These are phyloP conservation scores for Clupea harengus DNA, from an alignment of 2,113 vertebrate genomes.

Conservation along the genomic window DNA sequence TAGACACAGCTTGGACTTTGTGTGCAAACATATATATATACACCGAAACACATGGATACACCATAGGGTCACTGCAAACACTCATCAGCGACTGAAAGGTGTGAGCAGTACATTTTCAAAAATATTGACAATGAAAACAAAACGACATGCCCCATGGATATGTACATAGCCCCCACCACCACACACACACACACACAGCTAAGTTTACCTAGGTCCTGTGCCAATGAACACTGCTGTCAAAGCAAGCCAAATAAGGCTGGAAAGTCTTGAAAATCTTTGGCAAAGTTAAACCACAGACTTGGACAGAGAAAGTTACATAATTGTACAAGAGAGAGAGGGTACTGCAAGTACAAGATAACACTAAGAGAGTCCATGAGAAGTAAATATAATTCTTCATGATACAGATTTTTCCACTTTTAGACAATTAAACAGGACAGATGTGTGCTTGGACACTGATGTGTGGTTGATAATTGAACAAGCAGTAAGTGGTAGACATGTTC, in stretches of 20 bases:
- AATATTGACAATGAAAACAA: background rate
- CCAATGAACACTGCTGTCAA: background rate
- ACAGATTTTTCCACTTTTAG: background rate
- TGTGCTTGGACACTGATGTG: background rate
- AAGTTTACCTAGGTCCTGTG: background rate
- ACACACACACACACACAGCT: background rate
- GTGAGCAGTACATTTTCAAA: background rate
- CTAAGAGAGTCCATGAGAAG: background rate
- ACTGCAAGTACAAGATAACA: background rate
- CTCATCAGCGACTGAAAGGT: background rate
- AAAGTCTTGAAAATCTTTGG: background rate
- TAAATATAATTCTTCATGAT: background rate
- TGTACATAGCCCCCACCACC: background rate
- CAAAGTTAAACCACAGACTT: background rate
- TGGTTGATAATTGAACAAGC: background rate
- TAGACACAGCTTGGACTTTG: background rate
- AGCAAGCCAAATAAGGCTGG: background rate
- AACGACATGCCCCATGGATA: background rate
- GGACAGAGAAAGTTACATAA: background rate
- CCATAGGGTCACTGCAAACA: background rate
- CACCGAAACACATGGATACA: background rate
- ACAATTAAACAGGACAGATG: background rate
- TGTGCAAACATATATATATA: background rate
- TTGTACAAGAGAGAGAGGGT: background rate
- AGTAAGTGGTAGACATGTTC: background rate